Conservation (phyloP, 2,797 vertebrate species). For the Pseudochaenichthys georgianus region DNA sequence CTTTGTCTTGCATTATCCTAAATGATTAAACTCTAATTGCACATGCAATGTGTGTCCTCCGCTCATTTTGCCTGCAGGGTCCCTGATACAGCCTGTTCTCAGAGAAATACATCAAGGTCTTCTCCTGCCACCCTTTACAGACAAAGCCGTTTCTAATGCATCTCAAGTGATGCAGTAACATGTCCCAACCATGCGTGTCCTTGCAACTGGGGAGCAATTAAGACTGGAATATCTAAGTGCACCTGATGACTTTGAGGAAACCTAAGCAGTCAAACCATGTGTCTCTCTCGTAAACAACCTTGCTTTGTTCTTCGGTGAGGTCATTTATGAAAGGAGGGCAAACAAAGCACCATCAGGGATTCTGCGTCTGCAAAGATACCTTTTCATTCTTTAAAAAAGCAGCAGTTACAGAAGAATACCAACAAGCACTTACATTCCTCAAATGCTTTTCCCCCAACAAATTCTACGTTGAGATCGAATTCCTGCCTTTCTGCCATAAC, state of each 20-base stretch:
- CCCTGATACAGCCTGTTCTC: conserved; percentile 19
- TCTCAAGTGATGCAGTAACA: conserved; percentile 22
- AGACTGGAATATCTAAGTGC: conserved; percentile 23
- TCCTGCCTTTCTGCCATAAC: conserved; percentile 40
- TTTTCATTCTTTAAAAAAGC: conserved; percentile 10
- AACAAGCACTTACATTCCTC: not conserved
- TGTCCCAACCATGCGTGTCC: not conserved
- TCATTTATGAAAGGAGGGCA: conserved; percentile 30
- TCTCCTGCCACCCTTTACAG: conserved; percentile 2
- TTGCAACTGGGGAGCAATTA: conserved; percentile 29
- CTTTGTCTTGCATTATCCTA: conserved; percentile 29
- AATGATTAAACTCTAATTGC: conserved; percentile 24
- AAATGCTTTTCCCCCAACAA: conserved; percentile 16
- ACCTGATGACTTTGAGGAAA: conserved; percentile 19
- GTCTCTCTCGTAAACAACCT: conserved; percentile 25
- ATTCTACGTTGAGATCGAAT: conserved; percentile 36
- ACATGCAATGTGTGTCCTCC: conserved; percentile 30
- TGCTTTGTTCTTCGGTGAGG: conserved; percentile 38
- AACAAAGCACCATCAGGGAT: conserved; percentile 51
- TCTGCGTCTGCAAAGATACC: conserved; percentile 19
- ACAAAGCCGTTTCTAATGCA: conserved; percentile 15
- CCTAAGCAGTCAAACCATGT: conserved; percentile 11
- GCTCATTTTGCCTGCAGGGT: conserved; percentile 2
- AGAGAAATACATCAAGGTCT: not conserved
- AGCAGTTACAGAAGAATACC: conserved; percentile 12